Conservation (phyloP, 2,797 vertebrate genomes). For the Anguilla pacifica region DNA sequence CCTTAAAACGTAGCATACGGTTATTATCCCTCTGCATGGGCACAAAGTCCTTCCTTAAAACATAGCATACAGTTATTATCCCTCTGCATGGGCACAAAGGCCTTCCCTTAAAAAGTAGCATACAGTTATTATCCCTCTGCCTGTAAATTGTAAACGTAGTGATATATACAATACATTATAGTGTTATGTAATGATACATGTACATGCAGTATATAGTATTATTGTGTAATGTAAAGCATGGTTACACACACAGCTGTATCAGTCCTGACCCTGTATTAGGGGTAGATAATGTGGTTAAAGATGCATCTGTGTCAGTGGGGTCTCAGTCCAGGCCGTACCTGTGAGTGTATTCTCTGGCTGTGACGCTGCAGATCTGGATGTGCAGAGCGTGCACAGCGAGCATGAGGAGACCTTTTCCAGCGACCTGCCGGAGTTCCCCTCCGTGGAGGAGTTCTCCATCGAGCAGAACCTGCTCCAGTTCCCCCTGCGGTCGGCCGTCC, state of each 20-base stretch:
- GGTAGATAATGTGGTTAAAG: neutral
- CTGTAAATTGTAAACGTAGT: too few species aligned
- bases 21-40: too few species aligned
- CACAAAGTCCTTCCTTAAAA: too few species aligned
- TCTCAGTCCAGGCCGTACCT: too few species aligned
- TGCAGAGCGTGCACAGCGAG: constrained; percentile 89
- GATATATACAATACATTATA: too few species aligned
- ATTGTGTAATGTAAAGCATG: neutral
- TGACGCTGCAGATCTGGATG: constrained; percentile 84
- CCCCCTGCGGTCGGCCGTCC: constrained; percentile 46
- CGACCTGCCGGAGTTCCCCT: constrained; percentile 84
- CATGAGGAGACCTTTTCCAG: constrained; percentile 84
- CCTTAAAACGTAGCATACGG: too few species aligned
- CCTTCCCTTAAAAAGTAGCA: too few species aligned
- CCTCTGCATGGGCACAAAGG: too few species aligned
- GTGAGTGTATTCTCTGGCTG: constrained; percentile 40
- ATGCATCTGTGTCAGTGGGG: neutral
- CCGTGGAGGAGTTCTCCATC: constrained; percentile 77
- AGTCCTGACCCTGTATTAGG: neutral
- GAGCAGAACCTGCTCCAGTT: constrained; percentile 75
- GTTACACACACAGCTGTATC: neutral
- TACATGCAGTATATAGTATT: neutral
- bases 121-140: too few species aligned
- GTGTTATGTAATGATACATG: too few species aligned
- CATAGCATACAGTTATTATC: too few species aligned